A percentile compares a stretch with the other conserved stretches of the same genome.
Evolutionary conservation across 2,797 vertebrate species (phyloP).

Genomic region (Trachurus trachurus): DNA sequence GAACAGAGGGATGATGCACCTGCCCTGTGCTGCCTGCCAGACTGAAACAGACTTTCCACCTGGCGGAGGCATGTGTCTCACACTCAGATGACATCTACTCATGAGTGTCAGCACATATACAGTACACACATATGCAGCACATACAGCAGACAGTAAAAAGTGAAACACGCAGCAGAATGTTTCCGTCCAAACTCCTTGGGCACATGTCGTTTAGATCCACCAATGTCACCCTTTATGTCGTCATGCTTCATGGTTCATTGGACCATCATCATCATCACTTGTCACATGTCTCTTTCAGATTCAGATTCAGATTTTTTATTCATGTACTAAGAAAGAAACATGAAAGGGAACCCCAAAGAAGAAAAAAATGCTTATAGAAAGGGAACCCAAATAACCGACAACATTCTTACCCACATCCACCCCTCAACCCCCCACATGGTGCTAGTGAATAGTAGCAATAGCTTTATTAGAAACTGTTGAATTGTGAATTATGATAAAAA

Average conservation of each 20-base stretch:
- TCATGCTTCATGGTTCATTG: too few relatives aligned
- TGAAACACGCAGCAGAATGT: not conserved
- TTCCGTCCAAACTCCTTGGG: not conserved
- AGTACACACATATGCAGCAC: not conserved
- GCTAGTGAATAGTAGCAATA: too few relatives aligned
- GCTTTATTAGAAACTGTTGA: too few relatives aligned
- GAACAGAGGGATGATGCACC: slow-evolving; percentile 46
- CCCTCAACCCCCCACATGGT: too few relatives aligned
- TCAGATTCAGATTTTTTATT: too few relatives aligned
- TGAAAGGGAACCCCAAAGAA: too few relatives aligned
- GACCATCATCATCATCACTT: not conserved
- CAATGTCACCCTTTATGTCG: not conserved
- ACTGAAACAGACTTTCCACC: slow-evolving; percentile 28
- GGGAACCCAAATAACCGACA: too few relatives aligned
- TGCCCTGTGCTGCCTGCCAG: slow-evolving; percentile 47
- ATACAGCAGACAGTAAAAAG: not conserved
- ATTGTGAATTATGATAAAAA: too few relatives aligned
- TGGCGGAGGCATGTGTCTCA: slow-evolving; percentile 3
- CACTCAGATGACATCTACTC: slow-evolving; percentile 32
- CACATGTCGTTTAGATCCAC: not conserved
- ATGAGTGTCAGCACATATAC: not conserved
- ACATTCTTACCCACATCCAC: too few relatives aligned
- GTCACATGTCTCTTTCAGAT: too few relatives aligned
- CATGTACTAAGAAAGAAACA: too few relatives aligned
- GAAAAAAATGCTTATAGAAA: too few relatives aligned